A percentile compares a stretch with the other conserved stretches of the same genome.
phyloP scores from a whole-genome alignment of 2,797 vertebrate genomes.

The Clarias fuscus region DNA sequence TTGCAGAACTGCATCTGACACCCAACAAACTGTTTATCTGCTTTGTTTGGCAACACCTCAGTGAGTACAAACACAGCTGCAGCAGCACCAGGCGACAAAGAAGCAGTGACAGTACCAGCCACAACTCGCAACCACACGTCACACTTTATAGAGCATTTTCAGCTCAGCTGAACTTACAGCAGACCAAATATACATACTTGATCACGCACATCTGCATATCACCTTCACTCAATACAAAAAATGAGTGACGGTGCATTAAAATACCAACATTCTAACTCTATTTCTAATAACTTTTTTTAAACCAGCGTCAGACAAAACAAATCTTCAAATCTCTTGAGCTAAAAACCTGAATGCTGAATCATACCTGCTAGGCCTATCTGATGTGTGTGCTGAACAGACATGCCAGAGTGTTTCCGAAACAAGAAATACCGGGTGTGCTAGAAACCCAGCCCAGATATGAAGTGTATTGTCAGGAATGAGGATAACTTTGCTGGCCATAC shows the following conservation, averaged over 20 bases:
- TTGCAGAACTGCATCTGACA: constrained; percentile 59
- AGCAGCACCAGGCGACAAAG: constrained; percentile 40
- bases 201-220: not conserved
- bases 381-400: constrained; percentile 36
- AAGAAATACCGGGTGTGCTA: constrained; percentile 66
- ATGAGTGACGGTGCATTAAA: not conserved
- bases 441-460: constrained; percentile 61
- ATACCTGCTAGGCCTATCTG: not conserved
- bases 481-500: not conserved
- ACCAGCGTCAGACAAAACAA: not conserved
- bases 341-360: not conserved
- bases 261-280: not conserved
- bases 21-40: constrained; percentile 58
- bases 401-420: constrained; percentile 53
- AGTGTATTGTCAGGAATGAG: constrained; percentile 24
- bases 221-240: not conserved
- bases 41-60: constrained; percentile 51
- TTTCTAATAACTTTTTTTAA: not conserved
- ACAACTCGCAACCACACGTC: not conserved
- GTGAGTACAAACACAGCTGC: constrained; percentile 70
- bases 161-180: too few species aligned
- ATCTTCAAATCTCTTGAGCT: not conserved
- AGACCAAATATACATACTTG: too few species aligned
- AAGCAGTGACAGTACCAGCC: constrained; percentile 19
- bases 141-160: not conserved